Percentiles rank a stretch among this genome's conserved stretches.
phyloP scores from a whole-genome alignment of 2,113 vertebrate species.

The Hippocampus abdominalis region DNA sequence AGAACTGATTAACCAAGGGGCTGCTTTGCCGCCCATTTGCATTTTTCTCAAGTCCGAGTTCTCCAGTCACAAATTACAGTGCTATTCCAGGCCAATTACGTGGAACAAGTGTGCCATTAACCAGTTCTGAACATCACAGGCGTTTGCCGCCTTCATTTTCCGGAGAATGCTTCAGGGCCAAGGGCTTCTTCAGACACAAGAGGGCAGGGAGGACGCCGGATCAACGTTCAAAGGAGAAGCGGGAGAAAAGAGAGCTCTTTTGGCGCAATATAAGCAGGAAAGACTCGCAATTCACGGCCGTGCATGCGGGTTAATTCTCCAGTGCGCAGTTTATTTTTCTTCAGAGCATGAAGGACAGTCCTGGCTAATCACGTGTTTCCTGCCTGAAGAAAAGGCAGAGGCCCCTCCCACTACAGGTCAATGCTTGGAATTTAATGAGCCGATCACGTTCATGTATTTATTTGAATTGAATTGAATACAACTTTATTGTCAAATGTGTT shows the following conservation, averaged over 20 bases:
- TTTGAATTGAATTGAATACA: too few relatives aligned
- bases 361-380: too few relatives aligned
- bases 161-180: slow-evolving; percentile 72
- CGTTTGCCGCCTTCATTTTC: slow-evolving; percentile 75
- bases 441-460: too few relatives aligned
- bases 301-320: too few relatives aligned
- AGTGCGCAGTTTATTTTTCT: too few relatives aligned
- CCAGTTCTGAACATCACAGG: slow-evolving; percentile 77
- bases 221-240: slow-evolving; percentile 23
- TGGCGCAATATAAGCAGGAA: not conserved
- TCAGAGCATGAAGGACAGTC: too few relatives aligned
- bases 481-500: too few relatives aligned
- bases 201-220: slow-evolving; percentile 34
- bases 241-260: slow-evolving; percentile 14
- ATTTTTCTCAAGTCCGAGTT: slow-evolving; percentile 71
- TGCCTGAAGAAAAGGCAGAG: too few relatives aligned
- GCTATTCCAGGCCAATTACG: slow-evolving; percentile 75
- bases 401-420: too few relatives aligned
- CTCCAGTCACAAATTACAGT: slow-evolving; percentile 75
- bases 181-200: slow-evolving; percentile 53
- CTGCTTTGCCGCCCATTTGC: slow-evolving; percentile 70
- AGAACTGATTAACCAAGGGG: slow-evolving; percentile 73
- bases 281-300: too few relatives aligned
- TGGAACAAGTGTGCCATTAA: slow-evolving; percentile 72
- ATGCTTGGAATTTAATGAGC: too few relatives aligned